A percentile compares a stretch with the other conserved stretches of the same genome.
Evolutionary conservation across 2,888 invertebrate species (phyloP).

Genomic region (Scaptomyza caliginosa): DNA sequence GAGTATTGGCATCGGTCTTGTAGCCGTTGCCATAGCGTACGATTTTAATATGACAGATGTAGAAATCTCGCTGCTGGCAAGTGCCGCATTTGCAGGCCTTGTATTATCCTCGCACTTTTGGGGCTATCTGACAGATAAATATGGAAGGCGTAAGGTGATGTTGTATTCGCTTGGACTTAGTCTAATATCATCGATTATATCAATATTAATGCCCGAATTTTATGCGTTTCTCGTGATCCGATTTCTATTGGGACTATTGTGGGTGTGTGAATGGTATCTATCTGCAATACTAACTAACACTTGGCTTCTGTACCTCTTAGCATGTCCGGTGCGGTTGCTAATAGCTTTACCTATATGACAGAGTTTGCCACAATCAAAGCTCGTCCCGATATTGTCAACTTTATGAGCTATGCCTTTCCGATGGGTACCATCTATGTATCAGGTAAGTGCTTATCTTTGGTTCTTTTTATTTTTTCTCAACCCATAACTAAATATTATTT

Average conservation of each 20-base stretch:
- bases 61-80: not conserved
- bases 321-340: conserved; percentile 12
- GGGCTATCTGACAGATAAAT: conserved; percentile 33
- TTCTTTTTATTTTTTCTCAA: not conserved
- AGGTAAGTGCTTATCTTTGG: conserved; percentile 14
- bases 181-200: not conserved
- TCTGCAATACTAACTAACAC: not conserved
- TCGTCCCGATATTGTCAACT: conserved; percentile 36
- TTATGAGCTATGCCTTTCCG: conserved; percentile 13
- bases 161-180: conserved; percentile 5
- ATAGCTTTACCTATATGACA: conserved; percentile 38
- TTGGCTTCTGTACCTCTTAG: conserved; percentile 9
- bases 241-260: conserved; percentile 33
- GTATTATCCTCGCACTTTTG: conserved; percentile 24
- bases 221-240: conserved; percentile 9
- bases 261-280: conserved; percentile 10
- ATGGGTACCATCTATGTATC: conserved; percentile 24
- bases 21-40: conserved; percentile 3
- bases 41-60: conserved; percentile 7
- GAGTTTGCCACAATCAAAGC: conserved; percentile 21
- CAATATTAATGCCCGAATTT: conserved; percentile 34
- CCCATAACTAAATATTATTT: rapidly evolving
- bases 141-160: conserved; percentile 29
- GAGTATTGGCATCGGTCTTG: conserved; percentile 9
- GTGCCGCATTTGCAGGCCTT: conserved; percentile 28